Evolutionary conservation across 2,797 vertebrate species (phyloP).

Genomic region (Chrysocyon brachyurus): DNA sequence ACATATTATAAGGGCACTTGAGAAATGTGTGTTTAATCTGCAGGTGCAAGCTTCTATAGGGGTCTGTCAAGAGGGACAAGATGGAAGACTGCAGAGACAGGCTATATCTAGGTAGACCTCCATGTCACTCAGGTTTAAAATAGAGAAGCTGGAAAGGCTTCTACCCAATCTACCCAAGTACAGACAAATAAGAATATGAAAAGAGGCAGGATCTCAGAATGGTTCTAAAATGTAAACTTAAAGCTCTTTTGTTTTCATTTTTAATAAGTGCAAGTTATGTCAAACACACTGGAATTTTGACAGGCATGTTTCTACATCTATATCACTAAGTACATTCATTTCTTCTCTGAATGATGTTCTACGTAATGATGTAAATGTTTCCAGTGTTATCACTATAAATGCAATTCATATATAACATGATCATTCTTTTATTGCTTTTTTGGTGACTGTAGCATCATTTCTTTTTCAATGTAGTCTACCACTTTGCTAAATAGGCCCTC

Average conservation of each 20-base stretch:
- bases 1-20: not conserved
- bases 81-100: not conserved
- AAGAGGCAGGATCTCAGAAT: not conserved
- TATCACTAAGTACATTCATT: not conserved
- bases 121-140: not conserved
- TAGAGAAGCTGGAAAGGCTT: not conserved
- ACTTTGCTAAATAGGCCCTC: constrained; percentile 62
- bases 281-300: not conserved
- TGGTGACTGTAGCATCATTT: constrained; percentile 67
- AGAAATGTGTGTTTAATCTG: not conserved
- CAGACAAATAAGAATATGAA: not conserved
- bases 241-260: not conserved
- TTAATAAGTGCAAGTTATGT: not conserved
- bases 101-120: not conserved
- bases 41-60: not conserved
- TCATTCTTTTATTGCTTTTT: constrained; percentile 64
- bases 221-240: not conserved
- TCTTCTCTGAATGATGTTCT: constrained; percentile 20
- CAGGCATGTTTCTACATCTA: not conserved
- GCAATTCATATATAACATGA: constrained; percentile 18
- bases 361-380: constrained; percentile 9
- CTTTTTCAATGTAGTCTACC: constrained; percentile 50
- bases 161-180: not conserved
- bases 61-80: not conserved
- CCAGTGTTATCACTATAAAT: constrained; percentile 27